phyloP scores from a whole-genome alignment of 2,888 invertebrate genomes.

The Epiblema foenella region DNA sequence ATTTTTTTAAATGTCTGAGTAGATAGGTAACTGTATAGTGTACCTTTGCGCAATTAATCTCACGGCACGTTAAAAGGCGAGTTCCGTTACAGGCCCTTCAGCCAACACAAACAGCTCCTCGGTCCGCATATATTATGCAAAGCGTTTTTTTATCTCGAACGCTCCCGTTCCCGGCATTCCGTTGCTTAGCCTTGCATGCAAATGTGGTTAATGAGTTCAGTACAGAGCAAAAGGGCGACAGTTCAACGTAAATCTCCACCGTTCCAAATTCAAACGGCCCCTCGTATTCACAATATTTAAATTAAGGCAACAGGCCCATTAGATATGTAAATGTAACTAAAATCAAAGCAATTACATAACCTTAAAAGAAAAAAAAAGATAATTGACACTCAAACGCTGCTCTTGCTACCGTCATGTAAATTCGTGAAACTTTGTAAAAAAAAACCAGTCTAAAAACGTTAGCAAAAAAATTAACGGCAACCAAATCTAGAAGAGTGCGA shows the following conservation, averaged over 20 bases:
- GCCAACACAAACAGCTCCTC: conserved; percentile 61
- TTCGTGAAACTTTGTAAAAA: conserved; percentile 74
- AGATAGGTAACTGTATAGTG: conserved; percentile 2
- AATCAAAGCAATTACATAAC: conserved; percentile 54
- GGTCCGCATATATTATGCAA: conserved; percentile 67
- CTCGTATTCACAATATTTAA: conserved; percentile 16
- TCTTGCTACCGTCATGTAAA: conserved; percentile 71
- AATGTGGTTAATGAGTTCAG: conserved; percentile 59
- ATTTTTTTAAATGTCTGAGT: background rate
- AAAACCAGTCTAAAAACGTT: conserved; percentile 65
- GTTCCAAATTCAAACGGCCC: conserved; percentile 35
- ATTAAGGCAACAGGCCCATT: conserved; percentile 8
- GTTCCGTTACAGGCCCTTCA: conserved; percentile 59
- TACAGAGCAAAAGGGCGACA: conserved; percentile 42
- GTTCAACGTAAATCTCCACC: conserved; percentile 41
- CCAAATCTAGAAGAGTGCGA: conserved; percentile 65
- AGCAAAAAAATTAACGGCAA: conserved; percentile 76
- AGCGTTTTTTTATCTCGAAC: conserved; percentile 62
- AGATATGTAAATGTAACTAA: conserved; percentile 22
- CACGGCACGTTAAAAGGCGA: too few species aligned
- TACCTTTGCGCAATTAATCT: too few species aligned
- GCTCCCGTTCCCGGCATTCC: conserved; percentile 55
- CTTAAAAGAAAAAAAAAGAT: conserved; percentile 56
- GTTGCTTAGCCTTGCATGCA: conserved; percentile 61
- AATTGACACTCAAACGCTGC: conserved; percentile 54